Base-by-base conservation (phyloP, 2,113 vertebrate species). In the Tinamus guttatus region DNA sequence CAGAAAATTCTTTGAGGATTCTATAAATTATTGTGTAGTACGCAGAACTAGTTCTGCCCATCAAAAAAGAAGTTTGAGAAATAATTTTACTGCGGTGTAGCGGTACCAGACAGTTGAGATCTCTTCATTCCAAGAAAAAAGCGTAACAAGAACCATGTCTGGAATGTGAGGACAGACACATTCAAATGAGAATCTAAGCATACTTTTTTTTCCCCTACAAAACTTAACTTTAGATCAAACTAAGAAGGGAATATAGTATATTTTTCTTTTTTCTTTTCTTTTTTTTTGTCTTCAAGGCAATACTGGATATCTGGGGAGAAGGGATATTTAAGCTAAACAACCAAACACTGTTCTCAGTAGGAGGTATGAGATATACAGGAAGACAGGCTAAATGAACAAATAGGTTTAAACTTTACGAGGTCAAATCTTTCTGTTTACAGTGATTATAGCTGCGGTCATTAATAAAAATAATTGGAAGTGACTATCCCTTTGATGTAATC, bases 401-500 rank as follows among this genome's bases (percentile, higher is more conserved):
- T 71, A 14, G 38, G 24, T 84, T 95, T 94, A 92, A 71, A 73
- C 27, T 84, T 93, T 84, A 86, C 0, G 0, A 81, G 92, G 81
- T 84, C 74, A 95, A 75, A 90, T 77, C 73, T 76, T 89, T 88
- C 69, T 89, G 84, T 93, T 92, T 93, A 94, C 69, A 81, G 80
- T 73, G 77, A 89, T 89, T 93, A 86, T 60, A 76, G 64, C 41
- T 45, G 9, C 71, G 69, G 74, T 92, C 90, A 95, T 96, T 93
- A 92, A 93, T 76, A 90, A 92, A 90, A 95, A 93, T 95, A 95
- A 96, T 90, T 92, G 77, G 69, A 94, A 84, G 32, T 68, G 90
- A 93, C 65, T 62, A 51, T 30, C 9, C 34, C 69, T 81, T 93
- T 58, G 49, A 81, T 90, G 86, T 93, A 93, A 95, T 84, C 90